These are phyloP conservation scores for Oikopleura vanhoeffeni DNA, from an alignment of 23 tunicate species.

Conservation along the genomic window DNA sequence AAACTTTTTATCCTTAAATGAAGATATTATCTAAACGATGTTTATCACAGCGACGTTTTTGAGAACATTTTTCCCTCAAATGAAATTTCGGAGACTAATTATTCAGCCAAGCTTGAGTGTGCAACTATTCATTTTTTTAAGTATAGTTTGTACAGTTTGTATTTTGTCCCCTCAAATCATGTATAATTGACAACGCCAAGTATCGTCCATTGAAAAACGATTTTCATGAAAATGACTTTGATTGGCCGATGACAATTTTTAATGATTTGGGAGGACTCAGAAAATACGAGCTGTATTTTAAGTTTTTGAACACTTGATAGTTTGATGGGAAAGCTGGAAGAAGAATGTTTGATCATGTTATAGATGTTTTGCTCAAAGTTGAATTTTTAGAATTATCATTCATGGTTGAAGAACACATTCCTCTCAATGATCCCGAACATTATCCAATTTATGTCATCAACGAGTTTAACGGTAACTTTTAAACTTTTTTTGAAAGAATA, in stretches of 20 bases:
- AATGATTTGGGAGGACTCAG: no score
- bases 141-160: no score
- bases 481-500: no score
- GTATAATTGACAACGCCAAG: no score
- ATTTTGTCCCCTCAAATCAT: no score
- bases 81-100: neutral
- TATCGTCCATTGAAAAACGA: no score
- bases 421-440: neutral
- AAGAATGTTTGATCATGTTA: neutral
- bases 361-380: neutral
- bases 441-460: neutral
- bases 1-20: neutral
- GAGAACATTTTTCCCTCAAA: neutral
- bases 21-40: neutral
- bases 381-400: neutral
- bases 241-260: no score
- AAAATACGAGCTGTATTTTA: no score
- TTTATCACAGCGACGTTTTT: neutral
- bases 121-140: no score
- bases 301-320: no score
- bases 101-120: neutral
- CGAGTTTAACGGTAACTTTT: neutral
- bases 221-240: no score
- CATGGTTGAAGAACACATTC: neutral
- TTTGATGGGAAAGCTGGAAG: neutral